Conservation (phyloP, 2,888 invertebrate species). For the Abrostola triplasia region DNA sequence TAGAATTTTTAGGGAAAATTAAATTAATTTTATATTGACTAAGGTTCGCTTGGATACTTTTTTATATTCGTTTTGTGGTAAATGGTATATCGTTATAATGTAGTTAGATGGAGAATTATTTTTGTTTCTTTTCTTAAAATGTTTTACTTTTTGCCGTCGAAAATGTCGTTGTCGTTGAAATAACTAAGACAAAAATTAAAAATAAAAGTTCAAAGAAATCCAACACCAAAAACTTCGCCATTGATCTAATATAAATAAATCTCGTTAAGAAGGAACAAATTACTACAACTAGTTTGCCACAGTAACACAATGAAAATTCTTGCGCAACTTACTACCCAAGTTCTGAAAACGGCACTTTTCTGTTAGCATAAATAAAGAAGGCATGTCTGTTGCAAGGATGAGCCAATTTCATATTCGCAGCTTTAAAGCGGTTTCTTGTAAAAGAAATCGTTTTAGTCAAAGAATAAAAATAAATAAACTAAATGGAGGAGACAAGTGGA, state of each 20-base stretch:
- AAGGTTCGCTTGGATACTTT: constrained; percentile 36
- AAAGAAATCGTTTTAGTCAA: constrained; percentile 73
- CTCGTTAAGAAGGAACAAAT: constrained; percentile 16
- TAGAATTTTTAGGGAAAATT: constrained; percentile 34
- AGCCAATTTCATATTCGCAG: constrained; percentile 81
- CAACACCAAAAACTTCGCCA: too few species aligned
- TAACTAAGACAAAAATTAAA: too few species aligned
- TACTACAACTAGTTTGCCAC: constrained; percentile 20
- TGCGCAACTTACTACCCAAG: constrained; percentile 45
- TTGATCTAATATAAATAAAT: constrained; percentile 2
- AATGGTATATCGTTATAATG: constrained; percentile 45
- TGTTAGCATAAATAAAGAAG: constrained; percentile 68
- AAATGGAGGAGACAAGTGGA: constrained; percentile 11
- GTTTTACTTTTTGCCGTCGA: constrained; percentile 17
- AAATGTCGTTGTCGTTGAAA: too few species aligned
- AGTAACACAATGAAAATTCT: constrained; percentile 44
- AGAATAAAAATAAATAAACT: constrained; percentile 62
- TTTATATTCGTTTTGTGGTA: constrained; percentile 42
- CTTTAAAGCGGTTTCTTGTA: constrained; percentile 71
- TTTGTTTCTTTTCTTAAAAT: constrained; percentile 21
- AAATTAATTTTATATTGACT: constrained; percentile 43
- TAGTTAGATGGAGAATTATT: constrained; percentile 42
- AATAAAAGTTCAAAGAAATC: not conserved
- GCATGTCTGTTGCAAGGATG: constrained; percentile 73
- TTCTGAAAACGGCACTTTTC: constrained; percentile 62